Conservation (phyloP, 2,888 invertebrate genomes). For the Malthinus flaveolus region DNA sequence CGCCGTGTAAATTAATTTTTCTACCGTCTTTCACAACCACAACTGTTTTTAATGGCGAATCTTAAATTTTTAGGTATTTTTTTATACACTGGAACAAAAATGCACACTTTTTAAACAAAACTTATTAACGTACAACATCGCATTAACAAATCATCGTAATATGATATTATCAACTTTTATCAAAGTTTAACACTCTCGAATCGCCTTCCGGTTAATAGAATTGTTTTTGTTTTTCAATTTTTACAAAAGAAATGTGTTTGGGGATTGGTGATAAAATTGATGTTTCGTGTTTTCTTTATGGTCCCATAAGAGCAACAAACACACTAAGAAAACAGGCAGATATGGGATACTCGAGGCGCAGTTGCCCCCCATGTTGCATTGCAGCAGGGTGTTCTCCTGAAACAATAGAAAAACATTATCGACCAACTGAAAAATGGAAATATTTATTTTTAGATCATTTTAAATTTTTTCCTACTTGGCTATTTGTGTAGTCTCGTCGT, state of each 20-base stretch:
- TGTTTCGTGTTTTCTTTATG: conserved; percentile 41
- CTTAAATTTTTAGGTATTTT: too few relatives aligned
- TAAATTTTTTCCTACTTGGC: background rate
- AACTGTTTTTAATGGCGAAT: too few relatives aligned
- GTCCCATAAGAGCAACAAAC: conserved; percentile 64
- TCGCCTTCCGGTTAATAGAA: too few relatives aligned
- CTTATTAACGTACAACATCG: too few relatives aligned
- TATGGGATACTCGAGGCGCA: conserved; percentile 71
- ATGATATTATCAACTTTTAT: background rate
- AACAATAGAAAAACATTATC: conserved; percentile 38
- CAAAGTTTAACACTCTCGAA: background rate
- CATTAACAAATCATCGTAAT: too few relatives aligned
- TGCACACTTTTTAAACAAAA: too few relatives aligned
- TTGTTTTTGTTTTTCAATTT: conserved; percentile 7
- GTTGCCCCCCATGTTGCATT: conserved; percentile 79
- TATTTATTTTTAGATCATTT: background rate
- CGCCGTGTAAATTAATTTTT: too few relatives aligned
- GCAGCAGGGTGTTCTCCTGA: conserved; percentile 84
- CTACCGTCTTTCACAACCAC: too few relatives aligned
- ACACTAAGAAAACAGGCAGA: conserved; percentile 72
- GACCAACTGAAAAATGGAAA: background rate
- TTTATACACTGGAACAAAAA: too few relatives aligned
- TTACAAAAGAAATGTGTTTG: conserved; percentile 5
- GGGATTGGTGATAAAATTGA: conserved; percentile 10
- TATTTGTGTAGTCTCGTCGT: too few relatives aligned